Conservation (phyloP, 2,888 invertebrate genomes). For the Xestia c-nigrum region DNA sequence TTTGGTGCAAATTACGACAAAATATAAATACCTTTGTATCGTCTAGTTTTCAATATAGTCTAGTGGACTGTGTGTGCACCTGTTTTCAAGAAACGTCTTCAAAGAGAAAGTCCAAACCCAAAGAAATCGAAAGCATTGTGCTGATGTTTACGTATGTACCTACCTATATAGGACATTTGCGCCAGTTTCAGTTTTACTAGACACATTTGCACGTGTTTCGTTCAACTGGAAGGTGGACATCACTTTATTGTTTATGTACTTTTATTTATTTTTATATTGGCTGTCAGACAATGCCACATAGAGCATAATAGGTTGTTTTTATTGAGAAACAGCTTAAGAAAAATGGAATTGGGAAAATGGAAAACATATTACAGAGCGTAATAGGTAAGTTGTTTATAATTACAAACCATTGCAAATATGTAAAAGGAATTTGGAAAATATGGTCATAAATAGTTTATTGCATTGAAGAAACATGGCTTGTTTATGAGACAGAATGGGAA, state of each 20-base stretch:
- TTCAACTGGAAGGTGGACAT: background rate
- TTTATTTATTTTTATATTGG: constrained; percentile 7
- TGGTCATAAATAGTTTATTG: background rate
- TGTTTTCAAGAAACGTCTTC: constrained; percentile 51
- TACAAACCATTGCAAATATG: background rate
- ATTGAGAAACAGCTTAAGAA: background rate
- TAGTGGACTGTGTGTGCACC: background rate
- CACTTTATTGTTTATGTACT: background rate
- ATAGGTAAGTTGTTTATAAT: background rate
- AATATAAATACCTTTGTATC: background rate
- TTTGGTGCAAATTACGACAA: background rate
- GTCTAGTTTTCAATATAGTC: background rate
- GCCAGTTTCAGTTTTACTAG: constrained; percentile 33
- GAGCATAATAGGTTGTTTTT: background rate
- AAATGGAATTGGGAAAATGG: constrained; percentile 2
- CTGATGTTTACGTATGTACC: constrained; percentile 54
- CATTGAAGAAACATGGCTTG: background rate
- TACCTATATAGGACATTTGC: constrained; percentile 44
- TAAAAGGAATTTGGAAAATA: background rate
- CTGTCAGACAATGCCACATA: constrained; percentile 27
- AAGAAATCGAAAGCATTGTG: constrained; percentile 69
- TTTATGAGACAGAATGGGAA: background rate
- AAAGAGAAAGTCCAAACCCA: constrained; percentile 73
- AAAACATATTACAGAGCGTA: background rate
- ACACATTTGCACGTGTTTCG: constrained; percentile 26